Conservation (phyloP, 2,888 invertebrate genomes). For the Crocallis elinguaria region DNA sequence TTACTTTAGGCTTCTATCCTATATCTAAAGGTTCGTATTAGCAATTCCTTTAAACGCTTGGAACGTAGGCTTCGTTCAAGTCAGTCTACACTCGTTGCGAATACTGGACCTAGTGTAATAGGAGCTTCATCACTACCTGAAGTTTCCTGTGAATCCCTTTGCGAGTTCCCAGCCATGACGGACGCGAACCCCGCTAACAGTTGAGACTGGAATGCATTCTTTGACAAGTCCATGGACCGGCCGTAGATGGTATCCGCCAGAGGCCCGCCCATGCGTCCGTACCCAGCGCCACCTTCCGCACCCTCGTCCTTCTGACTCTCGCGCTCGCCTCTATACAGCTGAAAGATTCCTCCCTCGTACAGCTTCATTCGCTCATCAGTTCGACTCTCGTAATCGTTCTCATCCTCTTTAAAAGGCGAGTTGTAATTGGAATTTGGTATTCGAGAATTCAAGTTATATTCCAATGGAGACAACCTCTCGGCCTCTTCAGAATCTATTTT, state of each 20-base stretch:
- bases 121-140: conserved; percentile 51
- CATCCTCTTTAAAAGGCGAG: conserved; percentile 74
- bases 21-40: no score
- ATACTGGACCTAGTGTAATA: no score
- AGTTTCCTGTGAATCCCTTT: conserved; percentile 68
- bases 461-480: conserved; percentile 60
- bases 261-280: conserved; percentile 57
- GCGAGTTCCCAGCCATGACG: conserved; percentile 72
- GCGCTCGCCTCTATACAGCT: conserved; percentile 68
- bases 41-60: no score
- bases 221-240: conserved; percentile 74
- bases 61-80: no score
- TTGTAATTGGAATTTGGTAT: conserved; percentile 63
- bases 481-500: conserved; percentile 53
- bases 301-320: conserved; percentile 61
- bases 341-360: conserved; percentile 73
- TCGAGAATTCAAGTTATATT: conserved; percentile 60
- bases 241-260: conserved; percentile 72
- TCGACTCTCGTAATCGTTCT: conserved; percentile 63
- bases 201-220: conserved; percentile 74
- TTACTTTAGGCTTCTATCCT: no score
- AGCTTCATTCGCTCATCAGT: conserved; percentile 66
- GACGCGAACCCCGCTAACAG: conserved; percentile 75
- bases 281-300: conserved; percentile 53
- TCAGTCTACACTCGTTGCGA: no score